Conservation (phyloP, 2,113 vertebrate genomes). For the Sapajus apella region DNA sequence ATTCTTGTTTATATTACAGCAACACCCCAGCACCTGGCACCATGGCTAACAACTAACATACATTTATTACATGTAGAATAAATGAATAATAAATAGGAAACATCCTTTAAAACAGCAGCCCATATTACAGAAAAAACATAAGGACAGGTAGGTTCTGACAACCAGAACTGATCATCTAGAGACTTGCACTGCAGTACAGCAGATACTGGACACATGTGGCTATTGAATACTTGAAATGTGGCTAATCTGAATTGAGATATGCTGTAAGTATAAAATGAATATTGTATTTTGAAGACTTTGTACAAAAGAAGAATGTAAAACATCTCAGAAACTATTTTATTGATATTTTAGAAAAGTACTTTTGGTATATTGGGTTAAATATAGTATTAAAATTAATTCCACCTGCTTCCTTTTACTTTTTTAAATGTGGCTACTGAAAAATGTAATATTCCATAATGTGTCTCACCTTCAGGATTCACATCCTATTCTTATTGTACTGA, state of each 20-base stretch:
- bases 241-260: not conserved
- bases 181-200: fast-evolving
- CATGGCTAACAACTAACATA: not conserved
- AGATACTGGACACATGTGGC: no score
- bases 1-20: not conserved
- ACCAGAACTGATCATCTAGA: not conserved
- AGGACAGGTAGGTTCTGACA: not conserved
- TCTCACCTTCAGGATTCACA: not conserved
- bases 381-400: not conserved
- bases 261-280: not conserved
- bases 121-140: not conserved
- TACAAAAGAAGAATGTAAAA: not conserved
- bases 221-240: not conserved
- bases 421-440: not conserved
- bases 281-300: not conserved
- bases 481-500: not conserved
- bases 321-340: not conserved
- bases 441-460: not conserved
- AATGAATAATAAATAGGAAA: not conserved
- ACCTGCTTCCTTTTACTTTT: not conserved
- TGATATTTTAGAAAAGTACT: not conserved
- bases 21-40: not conserved
- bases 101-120: not conserved
- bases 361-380: not conserved
- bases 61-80: not conserved